These are phyloP conservation scores for Diarsia brunnea DNA, from an alignment of 2,888 invertebrate genomes.

Conservation along the genomic window DNA sequence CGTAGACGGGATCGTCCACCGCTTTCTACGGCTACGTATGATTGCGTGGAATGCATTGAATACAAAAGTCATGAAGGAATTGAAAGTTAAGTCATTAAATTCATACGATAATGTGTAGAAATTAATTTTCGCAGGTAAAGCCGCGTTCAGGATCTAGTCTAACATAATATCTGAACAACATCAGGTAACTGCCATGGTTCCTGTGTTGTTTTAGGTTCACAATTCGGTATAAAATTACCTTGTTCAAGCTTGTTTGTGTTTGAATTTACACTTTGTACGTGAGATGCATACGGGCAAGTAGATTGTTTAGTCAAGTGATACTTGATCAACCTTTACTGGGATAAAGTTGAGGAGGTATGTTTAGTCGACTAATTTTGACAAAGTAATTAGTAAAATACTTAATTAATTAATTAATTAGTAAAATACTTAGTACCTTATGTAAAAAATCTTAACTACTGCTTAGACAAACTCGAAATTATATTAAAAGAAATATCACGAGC, in stretches of 20 bases:
- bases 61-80: no score
- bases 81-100: no score
- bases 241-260: constrained; percentile 31
- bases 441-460: no score
- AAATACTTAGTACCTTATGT: no score
- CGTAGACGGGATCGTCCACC: no score
- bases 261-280: constrained; percentile 28
- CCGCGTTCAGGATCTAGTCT: neutral
- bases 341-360: no score
- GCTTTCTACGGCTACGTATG: no score
- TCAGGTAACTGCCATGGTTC: neutral
- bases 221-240: constrained; percentile 35
- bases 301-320: constrained; percentile 1
- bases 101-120: neutral
- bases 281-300: neutral
- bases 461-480: no score
- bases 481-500: no score
- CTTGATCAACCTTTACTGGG: neutral
- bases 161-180: constrained; percentile 1
- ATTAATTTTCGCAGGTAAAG: neutral
- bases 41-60: no score
- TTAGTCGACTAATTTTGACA: neutral
- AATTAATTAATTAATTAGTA: no score
- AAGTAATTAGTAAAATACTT: neutral
- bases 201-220: constrained; percentile 34